phyloP scores from a whole-genome alignment of 2,113 vertebrate genomes.

The Octodon degus region DNA sequence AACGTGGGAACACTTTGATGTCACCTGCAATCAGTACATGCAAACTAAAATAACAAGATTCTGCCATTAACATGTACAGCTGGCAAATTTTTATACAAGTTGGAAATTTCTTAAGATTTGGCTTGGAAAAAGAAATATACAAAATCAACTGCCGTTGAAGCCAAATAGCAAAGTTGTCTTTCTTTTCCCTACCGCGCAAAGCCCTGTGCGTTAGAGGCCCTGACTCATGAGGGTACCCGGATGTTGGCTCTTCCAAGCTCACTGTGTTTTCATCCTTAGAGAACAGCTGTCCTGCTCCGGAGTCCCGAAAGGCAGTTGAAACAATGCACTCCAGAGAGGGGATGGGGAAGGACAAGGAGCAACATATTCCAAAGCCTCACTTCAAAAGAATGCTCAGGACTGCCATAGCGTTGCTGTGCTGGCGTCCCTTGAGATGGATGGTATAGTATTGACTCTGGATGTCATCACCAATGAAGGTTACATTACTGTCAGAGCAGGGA shows the following conservation, averaged over 20 bases:
- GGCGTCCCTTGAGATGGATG: neutral
- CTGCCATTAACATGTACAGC: neutral
- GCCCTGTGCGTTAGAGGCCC: neutral
- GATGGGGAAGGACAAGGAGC: neutral
- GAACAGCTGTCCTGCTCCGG: neutral
- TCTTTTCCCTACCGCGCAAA: neutral
- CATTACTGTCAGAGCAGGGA: neutral
- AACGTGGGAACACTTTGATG: neutral
- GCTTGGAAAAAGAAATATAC: neutral
- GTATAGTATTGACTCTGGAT: neutral
- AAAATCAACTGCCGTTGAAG: neutral
- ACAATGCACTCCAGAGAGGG: neutral
- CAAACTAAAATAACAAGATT: neutral
- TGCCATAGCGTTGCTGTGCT: neutral
- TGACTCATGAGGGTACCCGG: neutral
- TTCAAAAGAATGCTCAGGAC: neutral
- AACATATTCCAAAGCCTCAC: neutral
- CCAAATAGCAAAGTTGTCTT: neutral
- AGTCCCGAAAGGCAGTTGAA: neutral
- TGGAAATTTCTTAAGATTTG: neutral
- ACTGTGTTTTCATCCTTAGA: neutral
- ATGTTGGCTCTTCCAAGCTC: neutral
- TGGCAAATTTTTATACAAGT: neutral
- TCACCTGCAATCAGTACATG: neutral
- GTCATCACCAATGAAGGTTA: neutral